Evolutionary conservation across 1,140 invertebrate genomes (phyloP).

Genomic region (Tribolium castaneum): DNA sequence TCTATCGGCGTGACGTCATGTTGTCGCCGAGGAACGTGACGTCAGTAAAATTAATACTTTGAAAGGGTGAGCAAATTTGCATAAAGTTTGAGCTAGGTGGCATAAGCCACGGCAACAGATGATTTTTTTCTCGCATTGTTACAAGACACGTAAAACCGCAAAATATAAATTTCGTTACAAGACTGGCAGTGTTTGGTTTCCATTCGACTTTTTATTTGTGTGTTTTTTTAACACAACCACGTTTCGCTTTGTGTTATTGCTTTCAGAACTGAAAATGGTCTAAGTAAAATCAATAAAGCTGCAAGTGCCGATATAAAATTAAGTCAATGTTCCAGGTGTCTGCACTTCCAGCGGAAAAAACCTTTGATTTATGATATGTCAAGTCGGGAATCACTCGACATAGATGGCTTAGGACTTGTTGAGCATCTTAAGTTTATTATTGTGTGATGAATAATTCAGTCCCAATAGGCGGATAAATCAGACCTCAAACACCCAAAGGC

Average conservation of each 20-base stretch:
- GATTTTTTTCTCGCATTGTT: neutral
- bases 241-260: no score
- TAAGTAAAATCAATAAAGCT: no score
- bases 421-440: slow-evolving; percentile 24
- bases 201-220: no score
- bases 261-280: no score
- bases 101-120: neutral
- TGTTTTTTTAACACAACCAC: no score
- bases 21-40: neutral
- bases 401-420: slow-evolving; percentile 12
- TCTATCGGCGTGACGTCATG: slow-evolving; percentile 6
- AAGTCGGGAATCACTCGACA: slow-evolving; percentile 3
- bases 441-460: slow-evolving; percentile 23
- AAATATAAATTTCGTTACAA: no score
- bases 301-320: no score
- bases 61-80: neutral
- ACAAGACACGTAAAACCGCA: no score
- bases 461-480: slow-evolving; percentile 22
- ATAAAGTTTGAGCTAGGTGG: slow-evolving; percentile 16
- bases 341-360: neutral
- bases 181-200: no score
- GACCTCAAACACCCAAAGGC: slow-evolving; percentile 1
- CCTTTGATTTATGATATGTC: slow-evolving; percentile 6
- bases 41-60: slow-evolving; percentile 27
- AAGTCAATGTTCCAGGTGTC: no score